Evolutionary conservation across 2,113 vertebrate genomes (phyloP).

Genomic region (Merops nubicus): DNA sequence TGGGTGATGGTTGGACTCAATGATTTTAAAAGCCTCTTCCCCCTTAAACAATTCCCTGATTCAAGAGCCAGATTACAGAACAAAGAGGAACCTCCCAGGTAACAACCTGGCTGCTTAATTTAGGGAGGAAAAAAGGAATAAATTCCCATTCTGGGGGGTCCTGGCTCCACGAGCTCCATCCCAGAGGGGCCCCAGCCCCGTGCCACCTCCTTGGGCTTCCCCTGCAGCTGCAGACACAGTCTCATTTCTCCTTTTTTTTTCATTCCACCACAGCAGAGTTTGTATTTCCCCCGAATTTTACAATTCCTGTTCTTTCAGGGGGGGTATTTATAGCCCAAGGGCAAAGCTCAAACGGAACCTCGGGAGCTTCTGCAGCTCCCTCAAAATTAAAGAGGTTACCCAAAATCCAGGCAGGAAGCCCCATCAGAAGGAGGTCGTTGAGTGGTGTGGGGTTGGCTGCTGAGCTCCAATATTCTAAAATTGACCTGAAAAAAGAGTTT

Average conservation of each 20-base stretch:
- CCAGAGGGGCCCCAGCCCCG: not conserved
- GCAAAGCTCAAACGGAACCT: accelerated
- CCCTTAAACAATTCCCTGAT: too few relatives aligned
- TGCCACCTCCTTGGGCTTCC: not conserved
- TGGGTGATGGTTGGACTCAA: too few relatives aligned
- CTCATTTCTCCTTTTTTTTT: not conserved
- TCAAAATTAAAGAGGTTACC: too few relatives aligned
- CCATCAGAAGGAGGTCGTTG: too few relatives aligned
- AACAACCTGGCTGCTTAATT: not conserved
- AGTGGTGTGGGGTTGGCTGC: not conserved
- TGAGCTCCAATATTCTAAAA: not conserved
- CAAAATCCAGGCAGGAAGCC: too few relatives aligned
- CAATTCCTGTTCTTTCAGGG: not conserved
- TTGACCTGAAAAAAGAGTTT: not conserved
- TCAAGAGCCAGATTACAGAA: not conserved
- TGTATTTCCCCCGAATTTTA: not conserved
- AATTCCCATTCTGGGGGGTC: not conserved
- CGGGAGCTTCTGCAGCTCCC: not conserved
- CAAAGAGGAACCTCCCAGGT: not conserved
- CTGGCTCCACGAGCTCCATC: too few relatives aligned
- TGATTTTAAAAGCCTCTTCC: too few relatives aligned
- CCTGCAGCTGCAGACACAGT: not conserved
- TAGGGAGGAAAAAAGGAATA: not conserved
- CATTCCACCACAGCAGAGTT: accelerated
- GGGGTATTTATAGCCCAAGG: not conserved